Evolutionary conservation across 2,113 vertebrate species (phyloP), one percentile per base, ranked within the genome.

Genomic region (Sebastes fasciatus): DNA sequence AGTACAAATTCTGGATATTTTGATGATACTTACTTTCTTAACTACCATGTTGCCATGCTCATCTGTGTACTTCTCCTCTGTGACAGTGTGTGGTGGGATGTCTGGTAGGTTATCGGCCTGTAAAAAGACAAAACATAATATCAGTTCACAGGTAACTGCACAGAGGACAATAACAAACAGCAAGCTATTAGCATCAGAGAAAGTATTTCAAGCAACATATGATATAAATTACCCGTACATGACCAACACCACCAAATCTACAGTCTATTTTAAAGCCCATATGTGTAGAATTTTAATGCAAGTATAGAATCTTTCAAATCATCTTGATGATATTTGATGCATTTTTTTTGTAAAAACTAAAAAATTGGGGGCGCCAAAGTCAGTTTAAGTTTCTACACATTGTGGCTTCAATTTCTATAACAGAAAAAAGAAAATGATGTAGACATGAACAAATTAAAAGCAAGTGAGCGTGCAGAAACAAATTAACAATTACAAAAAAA

Each of bases 41-140:
- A 97, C 95, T 12, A 99, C 97, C 5, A 94, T 96, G 92, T 98
- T 97, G 45, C 98, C 98, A 0, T 97, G 95, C 78, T 99, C 97
- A 46, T 99, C 98, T 0, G 93, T 96, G 57, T 97, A 99, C 66
- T 97, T 95, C 92, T 99, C 97, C 69, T 99, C 97, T 2, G 97
- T 99, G 86, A 98, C 96, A 0, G 95, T 95, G 92, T 98, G 97
- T 7, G 96, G 89, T 57, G 95, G 96, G 65, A 99, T 95, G 58
- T 99, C 97, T 70, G 97, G 96, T 80, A 99, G 93, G 3, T 95
- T 94, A 40, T 99, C 97, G 1, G 95, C 97, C 98, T 99, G 88
- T 43, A 87, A 48, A 45, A 55, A 83, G 19, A 86, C 74, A 83
- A 75, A 68, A 46, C 2, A 0, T 13, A 14, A 9, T 6, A 34